Base-by-base conservation (phyloP, 2,888 invertebrate genomes). In the Halocaridina rubra region DNA sequence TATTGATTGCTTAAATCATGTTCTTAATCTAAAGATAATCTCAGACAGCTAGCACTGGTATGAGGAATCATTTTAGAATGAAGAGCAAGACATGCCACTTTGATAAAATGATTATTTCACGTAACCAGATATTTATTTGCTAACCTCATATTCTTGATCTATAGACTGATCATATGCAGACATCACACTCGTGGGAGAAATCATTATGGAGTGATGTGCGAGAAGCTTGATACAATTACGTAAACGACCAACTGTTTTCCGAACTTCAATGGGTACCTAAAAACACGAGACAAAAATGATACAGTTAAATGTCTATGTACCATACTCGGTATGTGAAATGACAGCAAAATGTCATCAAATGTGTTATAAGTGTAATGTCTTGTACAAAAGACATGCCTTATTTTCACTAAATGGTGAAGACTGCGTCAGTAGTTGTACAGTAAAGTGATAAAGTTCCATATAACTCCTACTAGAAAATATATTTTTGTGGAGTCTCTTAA, bases 101-200 rank as follows among this genome's bases (percentile, higher is more conserved):
- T 3, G 5, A 69, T 3, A 71, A 8, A 71, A 7, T 1, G 3
- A 19, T 2, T 19, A 29, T 8, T 24, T 19, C 61, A 7, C 16
- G 7, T 24, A 7, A 59, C 61, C n/a, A n/a, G n/a, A n/a, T n/a
- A n/a, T n/a, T n/a, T n/a, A 59, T 24, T 7, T 16, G 67, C 79
- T 74, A 67, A 84, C 84, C 46, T 79, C 79, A 84, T 72, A 84
- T 72, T 86, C 81, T 64, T 82, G 86, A 29, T 86, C 86, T 16
- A 46, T 39, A 16, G 86, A 86, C 8, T 67, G 39, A 59, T 78
- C 80, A 69, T 72, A 86, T 2, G 88, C 88, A 16, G 88, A 69
- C 89, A 95, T 93, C 71, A 98, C 96, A 90, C 96, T 97, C 0
- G 97, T 97, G 90, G 98, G 98, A 89, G 95, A 98, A 1, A 99